Evolutionary conservation across 2,888 invertebrate genomes (phyloP).

Genomic region (Imbricaverruca yamaguchii): DNA sequence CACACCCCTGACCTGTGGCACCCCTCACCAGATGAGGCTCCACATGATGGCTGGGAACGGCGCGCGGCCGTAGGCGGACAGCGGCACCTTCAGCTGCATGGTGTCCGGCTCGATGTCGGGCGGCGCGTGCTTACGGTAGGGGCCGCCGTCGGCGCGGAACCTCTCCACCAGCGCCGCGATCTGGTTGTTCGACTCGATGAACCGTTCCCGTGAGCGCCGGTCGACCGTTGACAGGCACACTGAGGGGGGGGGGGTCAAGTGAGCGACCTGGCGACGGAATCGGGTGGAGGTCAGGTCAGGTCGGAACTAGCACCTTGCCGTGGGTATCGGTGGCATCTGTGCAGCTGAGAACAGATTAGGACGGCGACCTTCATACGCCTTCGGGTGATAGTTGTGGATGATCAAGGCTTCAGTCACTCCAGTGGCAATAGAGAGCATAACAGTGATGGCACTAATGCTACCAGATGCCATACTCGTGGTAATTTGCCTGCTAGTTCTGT

Average conservation of each 20-base stretch:
- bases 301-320: background rate
- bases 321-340: too few relatives aligned
- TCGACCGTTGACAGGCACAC: slow-evolving; percentile 71
- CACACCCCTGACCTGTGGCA: background rate
- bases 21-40: slow-evolving; percentile 47
- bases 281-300: background rate
- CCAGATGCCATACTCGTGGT: too few relatives aligned
- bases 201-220: slow-evolving; percentile 75
- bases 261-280: too few relatives aligned
- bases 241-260: slow-evolving; percentile 38
- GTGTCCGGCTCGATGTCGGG: slow-evolving; percentile 35
- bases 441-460: too few relatives aligned
- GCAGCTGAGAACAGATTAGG: too few relatives aligned
- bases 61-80: slow-evolving; percentile 65
- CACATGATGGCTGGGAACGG: slow-evolving; percentile 58
- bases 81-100: slow-evolving; percentile 56
- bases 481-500: too few relatives aligned
- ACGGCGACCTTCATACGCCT: too few relatives aligned
- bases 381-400: too few relatives aligned
- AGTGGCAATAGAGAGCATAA: too few relatives aligned
- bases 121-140: slow-evolving; percentile 56
- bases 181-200: slow-evolving; percentile 87
- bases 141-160: slow-evolving; percentile 76
- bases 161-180: slow-evolving; percentile 85
- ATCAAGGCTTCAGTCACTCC: too few relatives aligned